Conservation (phyloP, 2,888 invertebrate genomes). For the Drosophila neotestacea region DNA sequence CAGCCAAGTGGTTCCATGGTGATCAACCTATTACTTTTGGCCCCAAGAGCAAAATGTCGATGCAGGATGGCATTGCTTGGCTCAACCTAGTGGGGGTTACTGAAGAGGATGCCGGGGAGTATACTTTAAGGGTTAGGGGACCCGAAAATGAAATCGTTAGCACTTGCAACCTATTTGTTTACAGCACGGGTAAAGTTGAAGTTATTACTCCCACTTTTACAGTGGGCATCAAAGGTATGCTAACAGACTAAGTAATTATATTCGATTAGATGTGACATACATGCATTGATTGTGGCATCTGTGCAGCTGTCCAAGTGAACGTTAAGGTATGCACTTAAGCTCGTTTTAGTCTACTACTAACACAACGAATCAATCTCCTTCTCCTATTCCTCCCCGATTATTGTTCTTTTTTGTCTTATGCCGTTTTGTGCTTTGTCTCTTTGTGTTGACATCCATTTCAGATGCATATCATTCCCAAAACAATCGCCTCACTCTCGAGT, state of each 20-base stretch:
- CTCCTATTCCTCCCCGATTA: background rate
- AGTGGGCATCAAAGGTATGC: slow-evolving; percentile 89
- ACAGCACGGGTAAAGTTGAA: slow-evolving; percentile 85
- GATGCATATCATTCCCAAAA: slow-evolving; percentile 90
- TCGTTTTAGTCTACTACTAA: slow-evolving; percentile 6
- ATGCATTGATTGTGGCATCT: slow-evolving; percentile 22
- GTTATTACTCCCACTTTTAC: slow-evolving; percentile 91
- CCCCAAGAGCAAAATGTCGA: slow-evolving; percentile 88
- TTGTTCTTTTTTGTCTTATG: slow-evolving; percentile 48
- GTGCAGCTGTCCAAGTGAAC: slow-evolving; percentile 49
- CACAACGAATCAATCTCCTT: background rate
- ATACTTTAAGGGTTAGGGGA: slow-evolving; percentile 91
- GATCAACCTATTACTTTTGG: slow-evolving; percentile 87
- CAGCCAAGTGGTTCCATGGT: slow-evolving; percentile 90
- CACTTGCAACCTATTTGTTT: slow-evolving; percentile 88
- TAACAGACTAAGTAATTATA: slow-evolving; percentile 5
- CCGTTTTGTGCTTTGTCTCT: slow-evolving; percentile 38
- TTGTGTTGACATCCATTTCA: slow-evolving; percentile 56
- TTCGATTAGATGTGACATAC: slow-evolving; percentile 8
- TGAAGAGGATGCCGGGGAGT: slow-evolving; percentile 91
- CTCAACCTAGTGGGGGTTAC: slow-evolving; percentile 90
- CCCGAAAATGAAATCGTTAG: slow-evolving; percentile 90
- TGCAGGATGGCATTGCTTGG: slow-evolving; percentile 90
- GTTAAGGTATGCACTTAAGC: slow-evolving; percentile 42
- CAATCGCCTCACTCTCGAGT: slow-evolving; percentile 91